Conservation (phyloP, 2,888 invertebrate species). For the Erebia palarica region DNA sequence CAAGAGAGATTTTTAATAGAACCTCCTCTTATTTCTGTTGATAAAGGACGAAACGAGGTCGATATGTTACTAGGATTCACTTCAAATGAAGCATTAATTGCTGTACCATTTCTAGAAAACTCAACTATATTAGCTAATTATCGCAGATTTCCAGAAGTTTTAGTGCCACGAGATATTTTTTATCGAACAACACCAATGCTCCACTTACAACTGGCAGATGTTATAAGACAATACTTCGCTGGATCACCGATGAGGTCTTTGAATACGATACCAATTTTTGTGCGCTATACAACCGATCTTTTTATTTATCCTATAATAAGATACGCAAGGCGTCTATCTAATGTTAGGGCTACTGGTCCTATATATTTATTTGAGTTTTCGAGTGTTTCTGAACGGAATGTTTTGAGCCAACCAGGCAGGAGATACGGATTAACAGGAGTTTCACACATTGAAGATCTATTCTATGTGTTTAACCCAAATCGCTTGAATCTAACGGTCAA, state of each 20-base stretch:
- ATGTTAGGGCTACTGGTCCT: constrained; percentile 32
- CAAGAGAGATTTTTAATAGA: constrained; percentile 52
- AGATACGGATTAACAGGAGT: constrained; percentile 54
- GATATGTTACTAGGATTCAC: constrained; percentile 56
- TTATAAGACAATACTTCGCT: constrained; percentile 54
- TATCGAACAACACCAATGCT: constrained; percentile 42
- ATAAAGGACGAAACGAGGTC: constrained; percentile 71
- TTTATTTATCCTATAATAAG: constrained; percentile 48
- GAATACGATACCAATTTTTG: constrained; percentile 44
- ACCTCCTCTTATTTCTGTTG: constrained; percentile 47
- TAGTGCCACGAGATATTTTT: constrained; percentile 53
- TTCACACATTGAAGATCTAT: constrained; percentile 60
- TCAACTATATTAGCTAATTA: too few species aligned
- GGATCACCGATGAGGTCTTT: constrained; percentile 44
- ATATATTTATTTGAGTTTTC: constrained; percentile 55
- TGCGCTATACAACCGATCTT: constrained; percentile 46
- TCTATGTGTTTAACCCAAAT: constrained; percentile 60
- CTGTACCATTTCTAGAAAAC: too few species aligned
- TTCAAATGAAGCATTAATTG: too few species aligned
- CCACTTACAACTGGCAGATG: constrained; percentile 49
- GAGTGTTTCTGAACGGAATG: constrained; percentile 54
- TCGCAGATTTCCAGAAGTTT: not conserved
- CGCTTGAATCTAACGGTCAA: constrained; percentile 47
- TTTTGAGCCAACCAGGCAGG: constrained; percentile 47
- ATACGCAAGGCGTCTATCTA: constrained; percentile 44